Evolutionary conservation across 2,888 invertebrate species (phyloP).

Genomic region (Dendrolimus pini): DNA sequence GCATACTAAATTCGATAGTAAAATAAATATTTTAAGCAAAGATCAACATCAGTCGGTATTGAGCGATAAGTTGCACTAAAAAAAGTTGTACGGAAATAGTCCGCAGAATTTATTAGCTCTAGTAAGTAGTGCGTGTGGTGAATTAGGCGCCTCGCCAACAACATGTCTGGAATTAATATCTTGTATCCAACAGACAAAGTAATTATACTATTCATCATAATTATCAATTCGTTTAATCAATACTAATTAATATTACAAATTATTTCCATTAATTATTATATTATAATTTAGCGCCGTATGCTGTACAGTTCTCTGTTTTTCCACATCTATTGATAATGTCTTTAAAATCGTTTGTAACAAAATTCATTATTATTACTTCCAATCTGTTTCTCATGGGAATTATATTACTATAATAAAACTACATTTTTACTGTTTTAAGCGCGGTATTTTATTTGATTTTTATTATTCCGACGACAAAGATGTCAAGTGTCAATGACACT

Average conservation of each 20-base stretch:
- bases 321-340: too few species aligned
- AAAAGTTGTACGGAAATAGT: slow-evolving; percentile 48
- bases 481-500: too few species aligned
- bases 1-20: not conserved
- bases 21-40: slow-evolving; percentile 2
- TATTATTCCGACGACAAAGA: too few species aligned
- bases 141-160: slow-evolving; percentile 59
- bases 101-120: slow-evolving; percentile 44
- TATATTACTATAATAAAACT: too few species aligned
- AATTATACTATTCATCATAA: slow-evolving; percentile 18
- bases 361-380: too few species aligned
- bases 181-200: slow-evolving; percentile 35
- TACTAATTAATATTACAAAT: not conserved
- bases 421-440: too few species aligned
- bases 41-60: slow-evolving; percentile 19
- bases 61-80: slow-evolving; percentile 24
- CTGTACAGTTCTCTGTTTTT: too few species aligned
- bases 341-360: too few species aligned
- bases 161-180: slow-evolving; percentile 50
- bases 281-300: too few species aligned
- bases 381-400: too few species aligned
- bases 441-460: too few species aligned
- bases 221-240: not conserved
- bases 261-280: too few species aligned
- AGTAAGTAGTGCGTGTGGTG: slow-evolving; percentile 45